phyloP scores from a whole-genome alignment of 2,888 invertebrate genomes.

The Rhingia campestris region DNA sequence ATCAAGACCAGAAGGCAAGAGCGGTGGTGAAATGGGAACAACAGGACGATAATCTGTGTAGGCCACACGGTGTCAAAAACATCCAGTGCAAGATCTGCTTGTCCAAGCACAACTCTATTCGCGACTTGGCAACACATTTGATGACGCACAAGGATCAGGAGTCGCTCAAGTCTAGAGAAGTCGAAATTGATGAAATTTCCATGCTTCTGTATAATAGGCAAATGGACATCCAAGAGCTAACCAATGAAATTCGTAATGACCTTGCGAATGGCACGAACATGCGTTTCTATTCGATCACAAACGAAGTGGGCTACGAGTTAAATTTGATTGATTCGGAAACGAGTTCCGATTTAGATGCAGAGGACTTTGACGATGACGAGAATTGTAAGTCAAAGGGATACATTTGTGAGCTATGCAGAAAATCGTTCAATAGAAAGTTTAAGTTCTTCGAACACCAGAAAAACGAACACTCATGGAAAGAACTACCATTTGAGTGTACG shows the following conservation, averaged over 20 bases:
- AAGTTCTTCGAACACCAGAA: constrained; percentile 80
- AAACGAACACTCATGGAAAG: constrained; percentile 81
- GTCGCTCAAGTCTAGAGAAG: constrained; percentile 75
- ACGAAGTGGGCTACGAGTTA: constrained; percentile 80
- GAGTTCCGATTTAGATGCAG: constrained; percentile 68
- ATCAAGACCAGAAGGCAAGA: constrained; percentile 17
- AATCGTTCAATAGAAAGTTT: constrained; percentile 78
- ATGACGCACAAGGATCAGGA: constrained; percentile 76
- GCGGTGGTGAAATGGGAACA: constrained; percentile 43
- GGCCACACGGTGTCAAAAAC: constrained; percentile 80
- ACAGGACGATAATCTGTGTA: constrained; percentile 76
- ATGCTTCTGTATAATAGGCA: constrained; percentile 77
- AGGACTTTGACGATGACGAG: constrained; percentile 35
- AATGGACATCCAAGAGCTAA: constrained; percentile 34
- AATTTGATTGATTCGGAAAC: constrained; percentile 78
- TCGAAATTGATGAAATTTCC: constrained; percentile 75
- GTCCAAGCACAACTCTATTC: constrained; percentile 79
- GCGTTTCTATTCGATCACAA: constrained; percentile 81
- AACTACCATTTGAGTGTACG: constrained; percentile 83
- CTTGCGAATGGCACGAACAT: constrained; percentile 68
- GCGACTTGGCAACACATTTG: constrained; percentile 79
- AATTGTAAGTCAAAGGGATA: constrained; percentile 71
- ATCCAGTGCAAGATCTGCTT: constrained; percentile 82
- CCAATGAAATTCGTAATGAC: constrained; percentile 43
- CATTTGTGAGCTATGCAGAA: constrained; percentile 78